Conservation (phyloP, 2,113 vertebrate genomes). For the Clarias magur region DNA sequence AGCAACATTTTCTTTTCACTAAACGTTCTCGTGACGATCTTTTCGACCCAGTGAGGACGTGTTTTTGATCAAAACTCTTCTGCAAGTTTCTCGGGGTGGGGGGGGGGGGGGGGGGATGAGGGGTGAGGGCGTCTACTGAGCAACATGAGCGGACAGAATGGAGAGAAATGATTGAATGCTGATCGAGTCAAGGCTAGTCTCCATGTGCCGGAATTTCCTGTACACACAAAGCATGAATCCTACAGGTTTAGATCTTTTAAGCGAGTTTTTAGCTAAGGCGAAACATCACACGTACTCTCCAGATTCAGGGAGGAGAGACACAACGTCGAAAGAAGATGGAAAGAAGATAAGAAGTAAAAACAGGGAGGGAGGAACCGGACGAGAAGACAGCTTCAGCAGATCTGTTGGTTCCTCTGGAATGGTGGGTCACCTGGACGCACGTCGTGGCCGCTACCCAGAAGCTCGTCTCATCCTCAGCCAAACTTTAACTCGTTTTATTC, state of each 20-base stretch:
- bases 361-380: neutral
- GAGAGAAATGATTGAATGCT: neutral
- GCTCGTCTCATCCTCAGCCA: constrained; percentile 72
- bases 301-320: neutral
- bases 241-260: neutral
- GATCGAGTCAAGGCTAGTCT: neutral
- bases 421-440: constrained; percentile 60
- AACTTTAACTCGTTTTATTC: constrained; percentile 46
- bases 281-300: neutral
- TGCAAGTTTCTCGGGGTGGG: neutral
- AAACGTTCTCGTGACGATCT: neutral
- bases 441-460: constrained; percentile 70
- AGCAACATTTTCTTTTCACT: neutral
- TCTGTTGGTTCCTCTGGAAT: constrained; percentile 5
- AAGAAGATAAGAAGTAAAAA: neutral
- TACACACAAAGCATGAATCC: neutral
- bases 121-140: neutral
- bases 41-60: neutral
- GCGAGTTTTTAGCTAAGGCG: neutral
- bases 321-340: neutral
- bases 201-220: neutral
- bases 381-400: neutral
- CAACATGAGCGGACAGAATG: neutral
- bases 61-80: neutral
- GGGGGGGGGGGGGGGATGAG: too few relatives aligned